phyloP scores from a whole-genome alignment of 2,113 vertebrate genomes.

The Ceyx melanurus region DNA sequence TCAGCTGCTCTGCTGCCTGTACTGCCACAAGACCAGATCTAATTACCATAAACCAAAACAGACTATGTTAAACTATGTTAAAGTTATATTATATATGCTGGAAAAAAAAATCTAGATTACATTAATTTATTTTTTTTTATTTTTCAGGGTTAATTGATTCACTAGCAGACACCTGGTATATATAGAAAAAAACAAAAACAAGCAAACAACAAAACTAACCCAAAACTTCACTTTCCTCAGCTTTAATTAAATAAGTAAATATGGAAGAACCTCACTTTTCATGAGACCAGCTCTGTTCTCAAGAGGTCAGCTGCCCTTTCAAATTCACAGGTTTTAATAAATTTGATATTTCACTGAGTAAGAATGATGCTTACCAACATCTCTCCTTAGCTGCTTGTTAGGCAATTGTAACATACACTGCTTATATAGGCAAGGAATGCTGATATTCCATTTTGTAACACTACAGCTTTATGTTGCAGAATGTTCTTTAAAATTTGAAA shows the following conservation, averaged over 20 bases:
- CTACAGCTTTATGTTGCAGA: background rate
- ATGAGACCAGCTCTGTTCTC: background rate
- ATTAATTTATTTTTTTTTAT: background rate
- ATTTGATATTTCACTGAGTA: background rate
- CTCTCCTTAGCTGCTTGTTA: background rate
- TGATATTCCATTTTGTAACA: background rate
- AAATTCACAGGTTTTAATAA: background rate
- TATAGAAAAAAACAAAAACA: background rate
- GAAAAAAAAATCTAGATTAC: background rate
- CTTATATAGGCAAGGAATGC: background rate
- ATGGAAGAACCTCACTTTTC: background rate
- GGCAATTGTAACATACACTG: background rate
- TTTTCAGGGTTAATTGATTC: background rate
- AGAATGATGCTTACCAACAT: background rate
- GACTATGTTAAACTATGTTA: background rate
- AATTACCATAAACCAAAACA: background rate
- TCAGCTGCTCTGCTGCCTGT: background rate
- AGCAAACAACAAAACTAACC: too few relatives aligned
- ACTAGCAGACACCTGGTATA: background rate
- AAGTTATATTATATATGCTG: background rate
- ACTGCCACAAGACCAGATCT: background rate
- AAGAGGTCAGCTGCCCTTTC: background rate
- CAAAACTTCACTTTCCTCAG: background rate
- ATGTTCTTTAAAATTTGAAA: conserved; percentile 11
- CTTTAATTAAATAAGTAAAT: conserved; percentile 16